Percentiles rank a stretch among this genome's conserved stretches.
These are phyloP conservation scores for Onychorhynchus coronatus DNA, from an alignment of 2,113 vertebrate genomes.

Conservation along the genomic window DNA sequence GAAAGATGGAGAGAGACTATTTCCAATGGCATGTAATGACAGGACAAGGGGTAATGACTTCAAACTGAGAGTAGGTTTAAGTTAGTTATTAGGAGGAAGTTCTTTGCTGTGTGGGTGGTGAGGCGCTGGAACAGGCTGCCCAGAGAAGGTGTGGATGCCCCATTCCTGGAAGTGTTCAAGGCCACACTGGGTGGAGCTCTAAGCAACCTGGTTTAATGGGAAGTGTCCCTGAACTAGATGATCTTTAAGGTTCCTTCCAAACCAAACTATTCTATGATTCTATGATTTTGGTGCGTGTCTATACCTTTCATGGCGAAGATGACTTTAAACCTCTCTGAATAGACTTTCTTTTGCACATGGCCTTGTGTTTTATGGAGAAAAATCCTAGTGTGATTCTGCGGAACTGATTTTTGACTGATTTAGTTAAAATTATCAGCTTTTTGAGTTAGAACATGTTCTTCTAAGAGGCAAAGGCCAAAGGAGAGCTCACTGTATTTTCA, in stretches of 20 bases:
- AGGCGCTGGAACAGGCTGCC: background rate
- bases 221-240: background rate
- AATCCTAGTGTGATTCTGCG: background rate
- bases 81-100: background rate
- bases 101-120: background rate
- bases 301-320: background rate
- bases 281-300: background rate
- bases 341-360: background rate
- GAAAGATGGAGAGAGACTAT: background rate
- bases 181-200: background rate
- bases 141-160: background rate
- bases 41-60: background rate
- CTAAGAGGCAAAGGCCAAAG: background rate
- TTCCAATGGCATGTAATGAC: background rate
- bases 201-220: background rate
- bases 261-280: background rate
- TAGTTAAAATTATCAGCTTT: background rate
- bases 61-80: background rate
- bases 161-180: background rate
- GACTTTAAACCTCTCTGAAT: background rate
- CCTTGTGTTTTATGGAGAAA: background rate
- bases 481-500: background rate
- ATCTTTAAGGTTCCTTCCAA: background rate
- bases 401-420: background rate
- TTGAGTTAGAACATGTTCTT: background rate